Base-by-base conservation (phyloP, 2,888 invertebrate genomes). In the Lamproptera curius region DNA sequence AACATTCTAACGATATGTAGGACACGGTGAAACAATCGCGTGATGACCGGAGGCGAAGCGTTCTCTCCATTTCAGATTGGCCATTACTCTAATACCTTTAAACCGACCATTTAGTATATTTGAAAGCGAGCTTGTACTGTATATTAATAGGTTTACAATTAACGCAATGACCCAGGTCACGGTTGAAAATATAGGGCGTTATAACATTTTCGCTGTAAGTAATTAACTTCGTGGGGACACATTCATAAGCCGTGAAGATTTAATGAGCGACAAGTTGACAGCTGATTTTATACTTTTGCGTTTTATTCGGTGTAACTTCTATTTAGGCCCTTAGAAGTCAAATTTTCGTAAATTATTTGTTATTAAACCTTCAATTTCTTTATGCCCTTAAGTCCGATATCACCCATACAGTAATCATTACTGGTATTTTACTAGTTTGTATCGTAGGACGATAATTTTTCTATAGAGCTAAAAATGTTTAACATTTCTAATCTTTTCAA, bases 41-140 rank as follows among this genome's bases (percentile, higher is more conserved):
- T 76, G 75, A 70, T 63, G 56, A 63, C 63, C 61, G 63, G 62
- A 53, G 61, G 59, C 62, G 65, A 60, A 64, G 59, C 55, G 57
- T 63, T 61, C 62, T 51, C 41, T 47, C 50, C 58, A 51, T 57
- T 56, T 54, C 52, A 44, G 50, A 54, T 53, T 58, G 59, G 58
- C 62, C 53, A 61, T 62, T 61, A 60, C 47, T 59, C 57, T 61
- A 57, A 47, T 42, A 42, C 51, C 54, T 56, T 61, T 58, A 55
- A 56, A 53, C 48, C 14, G 43, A 43, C 26, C 33, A 35, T 34
- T 35, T 5, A 11, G 48, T 13, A 39, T 15, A 23, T 37, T 35
- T 9, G 9, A 38, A 42, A 31, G 17, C 11, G n/a, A 14, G 48
- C 26, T 33, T 2, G 16, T 31, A 14, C 15, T 31, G 31, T 17